Base-by-base conservation (phyloP, 2,888 invertebrate species). In the Nephrocerus scutellatus region DNA sequence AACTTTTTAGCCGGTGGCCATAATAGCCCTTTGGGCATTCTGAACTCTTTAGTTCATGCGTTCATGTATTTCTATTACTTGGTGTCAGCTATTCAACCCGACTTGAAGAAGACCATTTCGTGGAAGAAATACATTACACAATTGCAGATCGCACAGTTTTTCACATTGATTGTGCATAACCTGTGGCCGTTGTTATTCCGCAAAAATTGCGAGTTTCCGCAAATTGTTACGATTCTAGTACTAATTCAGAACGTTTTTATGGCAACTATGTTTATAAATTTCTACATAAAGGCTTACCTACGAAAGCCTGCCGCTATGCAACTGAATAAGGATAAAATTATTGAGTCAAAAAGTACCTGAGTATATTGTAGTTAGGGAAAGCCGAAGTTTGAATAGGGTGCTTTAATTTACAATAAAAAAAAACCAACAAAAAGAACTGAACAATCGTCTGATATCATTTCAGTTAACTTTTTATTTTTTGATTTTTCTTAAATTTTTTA, bases 51-150 rank as follows among this genome's bases (percentile, higher is more conserved):
- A 42, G 84, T 91, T 0, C 90, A 91, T 56, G 60, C 76, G 1
- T 61, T 87, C 18, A 90, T 91, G 89, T 91, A 91, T 58, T 70
- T 72, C 1, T 85, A 91, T 62, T 91, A 90, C 59, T 73, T 86
- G 6, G 55, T 84, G 37, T 76, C 85, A 0, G 82, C 84, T 1
- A 68, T 80, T 36, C 74, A 82, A 33, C 82, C 84, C 0, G 72
- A 74, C 30, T 74, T 81, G 55, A 82, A 81, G 55, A 69, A 78
- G 35, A 82, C 78, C 35, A 59, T 82, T 1, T 82, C 82, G 80
- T 84, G 86, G 82, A 91, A 90, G 62, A 85, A 83, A 52, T 74
- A 84, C 54, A 79, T 91, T 43, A 90, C 90, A 0, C 80, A 80
- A 53, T 56, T 87, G 43, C 90, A 91, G 68, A 74, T 90, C 55